Conservation (phyloP, 2,797 vertebrate species). For the Danio choprae region DNA sequence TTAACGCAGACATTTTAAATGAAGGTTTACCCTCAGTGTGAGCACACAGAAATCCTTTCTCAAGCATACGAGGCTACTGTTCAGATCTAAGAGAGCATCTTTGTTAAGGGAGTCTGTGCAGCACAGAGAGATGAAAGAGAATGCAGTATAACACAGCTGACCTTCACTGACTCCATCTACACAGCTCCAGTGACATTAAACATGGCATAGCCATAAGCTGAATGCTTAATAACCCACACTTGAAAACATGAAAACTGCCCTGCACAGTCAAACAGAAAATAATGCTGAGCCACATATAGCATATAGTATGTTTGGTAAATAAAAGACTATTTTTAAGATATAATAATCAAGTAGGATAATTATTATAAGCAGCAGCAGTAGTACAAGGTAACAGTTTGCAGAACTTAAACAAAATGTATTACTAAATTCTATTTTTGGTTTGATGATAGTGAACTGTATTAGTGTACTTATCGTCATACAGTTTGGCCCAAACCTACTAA, state of each 20-base stretch:
- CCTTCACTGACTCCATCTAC: constrained; percentile 12
- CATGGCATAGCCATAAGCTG: not conserved
- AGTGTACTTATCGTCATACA: not conserved
- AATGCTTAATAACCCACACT: constrained; percentile 16
- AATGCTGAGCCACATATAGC: not conserved
- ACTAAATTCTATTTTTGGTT: no score
- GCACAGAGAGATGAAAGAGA: constrained; percentile 19
- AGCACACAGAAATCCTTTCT: not conserved
- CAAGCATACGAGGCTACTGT: not conserved
- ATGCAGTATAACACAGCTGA: constrained; percentile 18
- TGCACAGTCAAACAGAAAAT: not conserved
- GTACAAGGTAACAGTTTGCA: no score
- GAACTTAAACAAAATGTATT: no score
- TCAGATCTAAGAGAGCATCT: constrained; percentile 21
- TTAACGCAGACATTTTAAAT: constrained; percentile 3
- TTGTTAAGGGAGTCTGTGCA: constrained; percentile 21
- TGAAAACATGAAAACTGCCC: not conserved
- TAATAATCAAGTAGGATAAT: no score
- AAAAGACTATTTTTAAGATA: not conserved
- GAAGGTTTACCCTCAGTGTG: not conserved
- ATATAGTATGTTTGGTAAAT: not conserved
- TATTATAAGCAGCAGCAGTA: no score
- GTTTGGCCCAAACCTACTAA: constrained; percentile 61
- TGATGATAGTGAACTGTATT: not conserved
- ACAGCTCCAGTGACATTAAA: constrained; percentile 25